Conservation (phyloP, 2,888 invertebrate species). For the Norana najaformis region DNA sequence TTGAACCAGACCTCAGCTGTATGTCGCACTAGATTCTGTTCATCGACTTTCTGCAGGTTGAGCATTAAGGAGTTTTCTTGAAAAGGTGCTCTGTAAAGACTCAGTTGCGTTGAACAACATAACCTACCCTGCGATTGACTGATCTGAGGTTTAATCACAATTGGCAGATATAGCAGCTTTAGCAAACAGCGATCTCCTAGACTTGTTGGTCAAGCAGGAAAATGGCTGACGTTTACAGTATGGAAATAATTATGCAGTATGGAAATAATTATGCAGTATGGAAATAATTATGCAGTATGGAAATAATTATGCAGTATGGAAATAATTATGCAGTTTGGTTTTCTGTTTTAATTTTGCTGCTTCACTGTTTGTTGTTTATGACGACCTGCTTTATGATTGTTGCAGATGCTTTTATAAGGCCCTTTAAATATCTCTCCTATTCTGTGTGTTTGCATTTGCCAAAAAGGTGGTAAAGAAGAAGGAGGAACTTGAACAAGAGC, state of each 20-base stretch:
- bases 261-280: too few relatives aligned
- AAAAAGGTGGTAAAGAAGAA: slow-evolving; percentile 53
- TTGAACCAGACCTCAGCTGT: too few relatives aligned
- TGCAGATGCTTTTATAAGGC: not conserved
- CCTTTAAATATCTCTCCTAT: not conserved
- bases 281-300: not conserved
- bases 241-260: not conserved
- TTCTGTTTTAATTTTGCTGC: not conserved
- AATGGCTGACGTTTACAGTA: too few relatives aligned
- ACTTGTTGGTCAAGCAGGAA: too few relatives aligned
- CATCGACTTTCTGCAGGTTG: not conserved
- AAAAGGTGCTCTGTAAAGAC: not conserved
- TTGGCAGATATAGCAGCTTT: too few relatives aligned
- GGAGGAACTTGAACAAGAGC: slow-evolving; percentile 74
- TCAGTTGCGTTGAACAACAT: not conserved
- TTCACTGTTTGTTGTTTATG: not conserved
- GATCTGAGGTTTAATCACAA: not conserved
- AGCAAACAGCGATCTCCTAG: too few relatives aligned
- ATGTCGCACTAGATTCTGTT: not conserved
- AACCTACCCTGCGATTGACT: not conserved
- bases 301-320: too few relatives aligned
- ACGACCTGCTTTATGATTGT: not conserved
- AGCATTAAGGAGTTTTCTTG: not conserved
- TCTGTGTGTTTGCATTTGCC: not conserved
- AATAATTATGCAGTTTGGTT: not conserved